Base-by-base conservation (phyloP, 2,888 invertebrate genomes). In the Rotaria magnacalcarata region DNA sequence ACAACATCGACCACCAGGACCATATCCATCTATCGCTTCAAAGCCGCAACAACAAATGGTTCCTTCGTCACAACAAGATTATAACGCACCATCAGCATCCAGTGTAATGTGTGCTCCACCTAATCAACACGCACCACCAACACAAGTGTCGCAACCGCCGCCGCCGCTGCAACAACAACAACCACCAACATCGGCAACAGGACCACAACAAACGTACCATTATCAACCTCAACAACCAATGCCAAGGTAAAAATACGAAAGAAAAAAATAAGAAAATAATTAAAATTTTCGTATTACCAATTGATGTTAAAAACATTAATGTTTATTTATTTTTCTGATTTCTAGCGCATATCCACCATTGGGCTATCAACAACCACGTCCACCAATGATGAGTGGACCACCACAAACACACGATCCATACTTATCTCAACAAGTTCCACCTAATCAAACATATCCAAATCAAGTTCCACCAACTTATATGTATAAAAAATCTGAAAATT, bases 401-500 rank as follows among this genome's bases (percentile, higher is more conserved):
- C 34, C 67, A 34, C 67, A 67, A 67, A 10, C 67, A 41, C 67
- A 67, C 19, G 67, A 67, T 67, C 67, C 67, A 5, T 67, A 67
- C 34, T 67, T 67, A 67, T 67, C 67, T 27, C 67, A 67, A 67
- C 67, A 67, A 67, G 67, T 41, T 14, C 67, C 67, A 27, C 67
- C 67, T 16, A 67, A 67, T 67, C 67, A 67, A 67, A 67, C 67
- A 16, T 67, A 67, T 67, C 34, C 67, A 34, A 67, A 67, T 67
- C 67, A 34, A 67, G 6, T 11, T 5, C 34, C 34, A 34, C 5
- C 67, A 16, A 67, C 34, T 67, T 67, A 67, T 67, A 1, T 19
- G 6, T 67, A 67, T 67, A 67, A 67, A 67, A 67, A 67, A 19
- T 1, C 34, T 4, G 67, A 67, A 67, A 67, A 0, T 67, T 19